Percentiles rank a stretch among this genome's conserved stretches.
These are phyloP conservation scores for Enteromius radiatus DNA, from an alignment of 2,797 vertebrate genomes.

Conservation along the genomic window DNA sequence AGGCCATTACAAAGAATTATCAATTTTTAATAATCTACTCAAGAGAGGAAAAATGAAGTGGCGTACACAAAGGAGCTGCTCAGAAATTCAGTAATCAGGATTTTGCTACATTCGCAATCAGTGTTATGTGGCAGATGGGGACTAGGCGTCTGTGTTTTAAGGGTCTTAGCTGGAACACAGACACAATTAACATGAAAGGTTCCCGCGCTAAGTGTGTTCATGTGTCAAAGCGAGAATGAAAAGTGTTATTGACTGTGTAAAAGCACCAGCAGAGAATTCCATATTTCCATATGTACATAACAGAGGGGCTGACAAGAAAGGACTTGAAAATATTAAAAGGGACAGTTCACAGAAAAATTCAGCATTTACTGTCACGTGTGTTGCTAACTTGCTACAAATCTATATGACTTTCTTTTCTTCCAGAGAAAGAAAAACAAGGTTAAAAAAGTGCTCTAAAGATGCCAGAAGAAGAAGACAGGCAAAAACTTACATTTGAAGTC, in stretches of 20 bases:
- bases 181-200: constrained; percentile 78
- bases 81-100: constrained; percentile 79
- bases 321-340: constrained; percentile 1
- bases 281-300: constrained; percentile 54
- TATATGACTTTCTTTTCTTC: background rate
- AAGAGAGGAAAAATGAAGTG: constrained; percentile 74
- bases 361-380: background rate
- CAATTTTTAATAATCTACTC: constrained; percentile 90
- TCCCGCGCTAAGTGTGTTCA: constrained; percentile 69
- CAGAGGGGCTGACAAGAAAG: constrained; percentile 35
- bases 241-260: constrained; percentile 64
- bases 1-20: constrained; percentile 89
- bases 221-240: constrained; percentile 69
- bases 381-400: background rate
- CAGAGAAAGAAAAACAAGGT: background rate
- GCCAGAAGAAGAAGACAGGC: too few relatives aligned
- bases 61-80: constrained; percentile 65
- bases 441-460: background rate
- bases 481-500: too few relatives aligned
- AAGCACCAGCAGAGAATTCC: constrained; percentile 38
- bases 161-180: constrained; percentile 66
- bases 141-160: constrained; percentile 67
- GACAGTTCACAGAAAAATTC: background rate
- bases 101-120: constrained; percentile 80
- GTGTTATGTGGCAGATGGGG: constrained; percentile 70